These are phyloP conservation scores for Solenodon paradoxus DNA, from an alignment of 2,113 vertebrate genomes.

Conservation along the genomic window DNA sequence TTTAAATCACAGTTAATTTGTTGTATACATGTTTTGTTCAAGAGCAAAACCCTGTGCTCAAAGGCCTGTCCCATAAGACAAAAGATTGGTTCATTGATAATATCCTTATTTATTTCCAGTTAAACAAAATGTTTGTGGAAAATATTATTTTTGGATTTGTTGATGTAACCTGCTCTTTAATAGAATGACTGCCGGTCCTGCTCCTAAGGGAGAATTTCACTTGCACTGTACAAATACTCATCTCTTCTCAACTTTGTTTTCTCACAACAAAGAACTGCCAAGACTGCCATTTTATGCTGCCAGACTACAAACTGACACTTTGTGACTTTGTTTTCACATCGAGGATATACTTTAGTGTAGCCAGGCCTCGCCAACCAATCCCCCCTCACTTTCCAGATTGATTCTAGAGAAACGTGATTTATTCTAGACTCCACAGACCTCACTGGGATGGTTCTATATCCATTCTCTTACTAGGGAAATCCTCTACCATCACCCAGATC, in stretches of 20 bases:
- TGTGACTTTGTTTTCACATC: background rate
- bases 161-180: constrained; percentile 42
- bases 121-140: constrained; percentile 24
- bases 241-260: background rate
- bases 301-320: background rate
- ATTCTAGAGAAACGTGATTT: background rate
- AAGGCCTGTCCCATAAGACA: background rate
- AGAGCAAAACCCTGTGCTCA: background rate
- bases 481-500: background rate
- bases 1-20: constrained; percentile 21
- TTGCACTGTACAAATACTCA: constrained; percentile 1
- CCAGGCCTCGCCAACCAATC: background rate
- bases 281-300: background rate
- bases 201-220: background rate
- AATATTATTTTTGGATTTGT: background rate
- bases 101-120: background rate
- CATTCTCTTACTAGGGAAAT: background rate
- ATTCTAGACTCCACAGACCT: background rate
- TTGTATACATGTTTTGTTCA: background rate
- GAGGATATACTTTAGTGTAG: background rate
- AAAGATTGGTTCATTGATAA: background rate
- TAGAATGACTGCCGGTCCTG: background rate
- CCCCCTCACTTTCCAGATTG: background rate
- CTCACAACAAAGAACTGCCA: background rate
- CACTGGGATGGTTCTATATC: background rate